Percentiles rank a stretch among this genome's conserved stretches.
Evolutionary conservation across 2,113 vertebrate species (phyloP).

Genomic region (Stegostoma tigrinum): DNA sequence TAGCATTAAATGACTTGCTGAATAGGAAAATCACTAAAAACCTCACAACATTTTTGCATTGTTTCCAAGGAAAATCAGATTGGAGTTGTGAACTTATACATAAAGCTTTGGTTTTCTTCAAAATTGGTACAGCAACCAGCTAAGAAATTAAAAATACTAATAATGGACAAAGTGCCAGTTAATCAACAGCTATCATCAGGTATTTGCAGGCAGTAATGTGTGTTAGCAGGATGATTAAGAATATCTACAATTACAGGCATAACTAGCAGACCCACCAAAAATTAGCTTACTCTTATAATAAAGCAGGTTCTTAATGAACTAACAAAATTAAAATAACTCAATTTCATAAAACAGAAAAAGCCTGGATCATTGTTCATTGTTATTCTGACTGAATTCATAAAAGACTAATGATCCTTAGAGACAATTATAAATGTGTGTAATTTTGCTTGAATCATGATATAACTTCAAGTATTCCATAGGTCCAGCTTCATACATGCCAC

Average conservation of each 20-base stretch:
- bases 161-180: neutral
- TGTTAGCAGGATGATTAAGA: too few species aligned
- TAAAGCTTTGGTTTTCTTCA: neutral
- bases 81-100: neutral
- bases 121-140: neutral
- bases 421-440: neutral
- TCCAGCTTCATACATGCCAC: neutral
- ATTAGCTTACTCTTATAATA: neutral
- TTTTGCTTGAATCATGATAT: neutral
- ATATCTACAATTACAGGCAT: neutral
- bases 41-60: neutral
- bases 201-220: neutral
- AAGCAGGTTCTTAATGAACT: neutral
- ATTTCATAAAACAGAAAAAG: neutral
- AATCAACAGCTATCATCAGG: neutral
- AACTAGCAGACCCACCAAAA: neutral
- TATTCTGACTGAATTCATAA: neutral
- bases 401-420: neutral
- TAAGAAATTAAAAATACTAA: neutral
- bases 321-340: neutral
- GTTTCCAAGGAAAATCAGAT: neutral
- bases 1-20: neutral
- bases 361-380: neutral
- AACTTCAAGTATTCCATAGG: neutral
- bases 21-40: neutral